phyloP scores from a whole-genome alignment of 2,113 vertebrate species.

The Hippocampus zosterae region DNA sequence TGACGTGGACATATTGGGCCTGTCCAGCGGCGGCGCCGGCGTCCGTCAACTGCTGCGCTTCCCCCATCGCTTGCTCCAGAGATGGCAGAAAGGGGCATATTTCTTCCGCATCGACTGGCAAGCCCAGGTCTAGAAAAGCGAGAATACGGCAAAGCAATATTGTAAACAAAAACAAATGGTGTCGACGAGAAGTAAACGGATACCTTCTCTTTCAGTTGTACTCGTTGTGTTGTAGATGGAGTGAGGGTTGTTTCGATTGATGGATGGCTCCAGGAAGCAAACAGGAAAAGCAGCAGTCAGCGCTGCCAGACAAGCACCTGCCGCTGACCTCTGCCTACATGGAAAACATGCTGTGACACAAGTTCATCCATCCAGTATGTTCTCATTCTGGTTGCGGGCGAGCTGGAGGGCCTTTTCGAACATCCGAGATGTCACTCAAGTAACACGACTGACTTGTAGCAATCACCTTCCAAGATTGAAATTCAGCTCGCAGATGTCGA shows the following conservation, averaged over 20 bases:
- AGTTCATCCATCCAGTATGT: neutral
- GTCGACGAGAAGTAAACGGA: neutral
- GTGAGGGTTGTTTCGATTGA: conserved; percentile 79
- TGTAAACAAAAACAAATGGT: neutral
- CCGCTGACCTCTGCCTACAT: conserved; percentile 78
- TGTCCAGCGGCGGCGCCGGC: conserved; percentile 82
- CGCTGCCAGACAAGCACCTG: conserved; percentile 87
- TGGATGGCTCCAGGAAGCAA: conserved; percentile 86
- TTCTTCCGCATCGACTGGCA: conserved; percentile 76
- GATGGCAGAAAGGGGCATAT: conserved; percentile 82
- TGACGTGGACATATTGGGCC: conserved; percentile 82
- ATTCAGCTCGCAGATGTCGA: no score
- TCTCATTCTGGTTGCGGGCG: neutral
- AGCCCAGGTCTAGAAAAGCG: conserved; percentile 66
- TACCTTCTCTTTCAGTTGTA: conserved; percentile 78
- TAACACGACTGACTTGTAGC: no score
- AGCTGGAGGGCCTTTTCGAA: neutral
- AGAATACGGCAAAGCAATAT: neutral
- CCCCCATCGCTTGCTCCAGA: conserved; percentile 79
- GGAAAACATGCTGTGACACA: conserved; percentile 18
- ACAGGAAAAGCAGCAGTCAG: conserved; percentile 86
- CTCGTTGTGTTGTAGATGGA: conserved; percentile 83
- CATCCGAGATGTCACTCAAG: no score
- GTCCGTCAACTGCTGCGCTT: conserved; percentile 80
- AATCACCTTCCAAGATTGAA: no score